Evolutionary conservation across 1,140 invertebrate species (phyloP).

Genomic region (Sipha flava): DNA sequence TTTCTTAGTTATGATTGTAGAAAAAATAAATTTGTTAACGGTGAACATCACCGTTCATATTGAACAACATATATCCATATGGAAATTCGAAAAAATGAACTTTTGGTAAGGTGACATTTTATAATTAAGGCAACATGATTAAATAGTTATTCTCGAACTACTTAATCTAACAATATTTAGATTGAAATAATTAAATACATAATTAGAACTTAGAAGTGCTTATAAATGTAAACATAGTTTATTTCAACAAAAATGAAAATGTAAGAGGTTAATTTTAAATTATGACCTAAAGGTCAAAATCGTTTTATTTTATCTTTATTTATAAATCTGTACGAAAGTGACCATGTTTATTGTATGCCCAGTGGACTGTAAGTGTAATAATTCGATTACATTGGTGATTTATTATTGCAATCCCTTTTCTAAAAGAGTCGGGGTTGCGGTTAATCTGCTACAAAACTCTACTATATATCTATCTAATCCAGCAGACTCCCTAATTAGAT

Average conservation of each 20-base stretch:
- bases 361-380: constrained; percentile 16
- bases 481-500: background rate
- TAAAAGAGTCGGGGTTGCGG: constrained; percentile 16
- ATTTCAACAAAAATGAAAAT: background rate
- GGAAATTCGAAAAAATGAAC: too few species aligned
- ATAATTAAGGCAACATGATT: too few species aligned
- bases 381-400: constrained; percentile 5
- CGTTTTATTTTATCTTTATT: constrained; percentile 10
- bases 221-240: background rate
- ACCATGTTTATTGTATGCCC: constrained; percentile 3
- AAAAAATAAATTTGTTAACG: too few species aligned
- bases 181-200: too few species aligned
- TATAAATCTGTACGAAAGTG: constrained; percentile 19
- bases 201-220: too few species aligned
- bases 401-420: constrained; percentile 16
- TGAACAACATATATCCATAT: too few species aligned
- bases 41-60: too few species aligned
- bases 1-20: too few species aligned
- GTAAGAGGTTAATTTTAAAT: constrained; percentile 14
- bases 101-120: too few species aligned
- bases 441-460: background rate
- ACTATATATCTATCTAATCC: background rate
- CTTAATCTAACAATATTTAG: too few species aligned
- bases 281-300: constrained; percentile 20
- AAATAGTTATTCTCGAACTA: too few species aligned